These are phyloP conservation scores for Ericerus pela DNA, from an alignment of 1,140 invertebrate species.

Conservation along the genomic window DNA sequence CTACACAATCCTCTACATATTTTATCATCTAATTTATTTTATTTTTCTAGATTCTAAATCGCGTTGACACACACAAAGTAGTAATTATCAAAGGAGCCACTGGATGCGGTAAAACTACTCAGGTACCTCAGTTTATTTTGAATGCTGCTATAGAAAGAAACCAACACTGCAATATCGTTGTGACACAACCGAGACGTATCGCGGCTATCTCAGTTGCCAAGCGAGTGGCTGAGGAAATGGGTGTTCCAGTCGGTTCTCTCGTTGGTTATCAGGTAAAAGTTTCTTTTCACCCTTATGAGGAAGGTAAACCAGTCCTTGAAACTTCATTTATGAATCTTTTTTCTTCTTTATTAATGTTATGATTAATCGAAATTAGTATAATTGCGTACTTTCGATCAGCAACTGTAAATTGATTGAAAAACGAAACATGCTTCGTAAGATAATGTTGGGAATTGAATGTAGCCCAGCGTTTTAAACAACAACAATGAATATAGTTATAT, in stretches of 20 bases:
- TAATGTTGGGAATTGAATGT: no score
- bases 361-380: no score
- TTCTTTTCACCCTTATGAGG: neutral
- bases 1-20: no score
- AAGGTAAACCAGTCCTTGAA: no score
- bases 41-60: conserved; percentile 39
- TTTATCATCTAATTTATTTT: neutral
- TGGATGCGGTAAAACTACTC: conserved; percentile 64
- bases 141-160: conserved; percentile 46
- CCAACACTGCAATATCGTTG: conserved; percentile 60
- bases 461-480: no score
- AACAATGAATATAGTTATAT: no score
- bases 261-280: conserved; percentile 64
- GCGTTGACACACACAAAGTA: conserved; percentile 48
- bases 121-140: conserved; percentile 76
- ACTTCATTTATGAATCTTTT: no score
- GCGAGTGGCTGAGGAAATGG: conserved; percentile 58
- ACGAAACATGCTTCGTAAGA: no score
- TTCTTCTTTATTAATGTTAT: no score
- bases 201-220: conserved; percentile 68
- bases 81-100: conserved; percentile 79
- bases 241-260: conserved; percentile 55
- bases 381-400: no score
- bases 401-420: no score
- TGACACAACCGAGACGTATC: conserved; percentile 74